These are phyloP conservation scores for Chroicocephalus ridibundus DNA, from an alignment of 2,113 vertebrate genomes.

Conservation along the genomic window DNA sequence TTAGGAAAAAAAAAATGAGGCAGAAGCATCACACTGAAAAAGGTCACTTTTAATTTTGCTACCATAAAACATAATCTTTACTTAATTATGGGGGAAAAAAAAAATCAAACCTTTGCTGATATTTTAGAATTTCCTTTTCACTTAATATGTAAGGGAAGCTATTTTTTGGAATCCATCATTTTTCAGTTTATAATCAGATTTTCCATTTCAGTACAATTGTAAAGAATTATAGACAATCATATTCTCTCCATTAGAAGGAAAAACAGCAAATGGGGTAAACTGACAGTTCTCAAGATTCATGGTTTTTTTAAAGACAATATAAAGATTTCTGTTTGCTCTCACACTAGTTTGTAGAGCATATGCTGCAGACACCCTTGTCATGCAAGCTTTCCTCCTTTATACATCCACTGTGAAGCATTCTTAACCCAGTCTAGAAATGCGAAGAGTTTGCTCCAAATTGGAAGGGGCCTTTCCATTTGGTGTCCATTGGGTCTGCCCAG, in stretches of 20 bases:
- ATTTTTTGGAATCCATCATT: background rate
- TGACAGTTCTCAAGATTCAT: background rate
- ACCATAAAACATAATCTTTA: background rate
- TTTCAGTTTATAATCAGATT: background rate
- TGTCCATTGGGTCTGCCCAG: background rate
- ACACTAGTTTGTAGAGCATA: background rate
- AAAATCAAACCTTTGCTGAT: background rate
- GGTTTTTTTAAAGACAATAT: background rate
- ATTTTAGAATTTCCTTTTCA: background rate
- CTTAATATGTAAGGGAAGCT: background rate
- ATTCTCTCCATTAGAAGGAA: background rate
- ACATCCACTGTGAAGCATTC: background rate
- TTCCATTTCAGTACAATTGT: background rate
- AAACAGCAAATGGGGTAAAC: background rate
- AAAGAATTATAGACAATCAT: background rate
- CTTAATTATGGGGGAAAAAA: background rate
- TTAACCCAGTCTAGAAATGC: background rate
- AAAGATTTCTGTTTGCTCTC: background rate
- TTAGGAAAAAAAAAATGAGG: background rate
- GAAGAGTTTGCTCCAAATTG: background rate
- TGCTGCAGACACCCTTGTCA: background rate
- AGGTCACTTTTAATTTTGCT: background rate
- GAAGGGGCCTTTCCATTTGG: background rate
- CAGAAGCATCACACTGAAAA: background rate
- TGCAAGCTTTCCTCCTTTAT: background rate